Evolutionary conservation across 2,113 vertebrate genomes (phyloP).

Genomic region (Morone chrysops): DNA sequence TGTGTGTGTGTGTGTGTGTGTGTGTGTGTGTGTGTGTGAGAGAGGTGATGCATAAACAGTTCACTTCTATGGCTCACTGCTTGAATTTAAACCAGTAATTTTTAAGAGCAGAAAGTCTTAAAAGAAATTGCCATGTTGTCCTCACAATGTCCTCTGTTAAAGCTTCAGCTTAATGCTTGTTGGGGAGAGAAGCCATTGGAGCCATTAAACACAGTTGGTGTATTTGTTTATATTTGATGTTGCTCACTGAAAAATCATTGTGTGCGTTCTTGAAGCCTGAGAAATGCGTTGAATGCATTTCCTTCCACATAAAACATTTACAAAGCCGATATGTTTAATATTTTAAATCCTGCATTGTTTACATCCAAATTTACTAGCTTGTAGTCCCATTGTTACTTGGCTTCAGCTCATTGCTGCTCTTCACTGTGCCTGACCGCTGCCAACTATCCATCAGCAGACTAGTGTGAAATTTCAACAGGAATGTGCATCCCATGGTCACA

Average conservation of each 20-base stretch:
- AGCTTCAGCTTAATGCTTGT: no score
- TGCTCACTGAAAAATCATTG: no score
- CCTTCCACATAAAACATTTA: conserved; percentile 1
- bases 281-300: background rate
- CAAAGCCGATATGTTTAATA: background rate
- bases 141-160: background rate
- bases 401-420: background rate
- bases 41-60: no score
- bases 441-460: background rate
- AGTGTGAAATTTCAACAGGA: background rate
- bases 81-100: conserved; percentile 9
- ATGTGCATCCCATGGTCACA: no score
- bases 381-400: background rate
- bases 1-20: no score
- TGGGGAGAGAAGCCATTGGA: background rate
- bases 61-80: background rate
- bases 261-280: background rate
- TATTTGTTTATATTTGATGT: background rate
- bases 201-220: background rate
- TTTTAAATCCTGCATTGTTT: background rate
- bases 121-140: background rate
- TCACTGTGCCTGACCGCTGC: background rate
- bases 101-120: background rate
- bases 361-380: background rate
- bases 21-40: no score